Evolutionary conservation across 2,797 vertebrate species (phyloP), one percentile per base, ranked within the genome.

Genomic region (Adrianichthys oophorus): DNA sequence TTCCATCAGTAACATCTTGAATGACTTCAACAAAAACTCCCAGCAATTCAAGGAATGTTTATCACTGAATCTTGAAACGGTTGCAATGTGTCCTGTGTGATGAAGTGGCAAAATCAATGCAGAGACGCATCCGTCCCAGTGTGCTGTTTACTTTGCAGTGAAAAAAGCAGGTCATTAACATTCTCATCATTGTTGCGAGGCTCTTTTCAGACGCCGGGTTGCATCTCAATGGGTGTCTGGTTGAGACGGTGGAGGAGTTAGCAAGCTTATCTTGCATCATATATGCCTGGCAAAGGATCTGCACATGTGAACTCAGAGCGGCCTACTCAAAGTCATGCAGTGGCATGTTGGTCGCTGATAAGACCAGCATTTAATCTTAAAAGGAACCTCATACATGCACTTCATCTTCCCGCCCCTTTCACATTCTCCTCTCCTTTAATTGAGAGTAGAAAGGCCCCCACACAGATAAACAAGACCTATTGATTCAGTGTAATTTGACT

Each of bases 401-500:
- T 5, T 23, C 3, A 2, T 52, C 19, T 5, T 32, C n/a, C 4
- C n/a, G 23, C 41, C 49, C 41, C 41, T 47, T 56, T 50, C 57
- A 68, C 32, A 65, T 76, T 74, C 59, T 73, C 74, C 56, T 44
- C 57, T 65, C 76, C 70, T 64, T 75, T 82, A 85, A 87, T 71
- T 73, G 69, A 79, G 78, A 82, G 69, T 65, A 55, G 70, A 54
- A 62, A 74, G 79, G 52, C 75, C 79, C 76, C 79, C 59, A 76
- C 62, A 46, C 75, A 76, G 81, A 87, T 87, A 87, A 86, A 88
- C 82, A 82, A 80, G 78, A 80, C 70, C 79, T 80, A 88, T 86
- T 87, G 89, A 89, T 88, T 85, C 76, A 65, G 70, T 75, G 80
- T 86, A 85, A 90, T 87, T 87, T 81, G 78, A 87, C 80, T 79